phyloP scores from a whole-genome alignment of 2,113 vertebrate genomes.

The Megaptera novaeangliae region DNA sequence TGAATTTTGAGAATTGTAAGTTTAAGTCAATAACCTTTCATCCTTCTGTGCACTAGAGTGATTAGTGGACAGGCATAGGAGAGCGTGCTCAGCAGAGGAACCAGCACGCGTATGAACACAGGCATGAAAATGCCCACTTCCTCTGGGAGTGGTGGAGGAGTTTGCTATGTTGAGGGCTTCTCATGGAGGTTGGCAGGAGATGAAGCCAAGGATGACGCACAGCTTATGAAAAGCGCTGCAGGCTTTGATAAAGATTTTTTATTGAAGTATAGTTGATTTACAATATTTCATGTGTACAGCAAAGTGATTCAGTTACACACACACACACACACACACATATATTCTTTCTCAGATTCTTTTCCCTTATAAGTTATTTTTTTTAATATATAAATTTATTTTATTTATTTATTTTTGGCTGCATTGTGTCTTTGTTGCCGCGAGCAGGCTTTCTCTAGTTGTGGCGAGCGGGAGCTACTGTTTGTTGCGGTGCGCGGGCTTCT shows the following conservation, averaged over 20 bases:
- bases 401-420: too few species aligned
- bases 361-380: neutral
- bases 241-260: neutral
- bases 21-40: neutral
- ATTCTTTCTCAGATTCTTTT: neutral
- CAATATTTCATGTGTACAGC: neutral
- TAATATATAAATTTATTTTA: too few species aligned
- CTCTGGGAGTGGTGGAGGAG: neutral
- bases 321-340: too few species aligned
- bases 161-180: neutral
- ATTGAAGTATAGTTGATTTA: neutral
- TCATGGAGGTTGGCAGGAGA: neutral
- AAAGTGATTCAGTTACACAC: too few species aligned
- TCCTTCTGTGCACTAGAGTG: neutral
- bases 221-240: neutral
- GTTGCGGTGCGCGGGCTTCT: too few species aligned
- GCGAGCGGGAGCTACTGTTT: too few species aligned
- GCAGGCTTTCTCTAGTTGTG: too few species aligned
- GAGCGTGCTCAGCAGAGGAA: neutral
- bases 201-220: neutral
- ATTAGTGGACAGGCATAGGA: neutral
- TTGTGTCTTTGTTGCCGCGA: too few species aligned
- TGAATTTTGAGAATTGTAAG: neutral
- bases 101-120: fast-evolving
- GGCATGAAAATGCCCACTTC: neutral